Evolutionary conservation across 2,797 vertebrate genomes (phyloP).

Genomic region (Leptoclinus maculatus): DNA sequence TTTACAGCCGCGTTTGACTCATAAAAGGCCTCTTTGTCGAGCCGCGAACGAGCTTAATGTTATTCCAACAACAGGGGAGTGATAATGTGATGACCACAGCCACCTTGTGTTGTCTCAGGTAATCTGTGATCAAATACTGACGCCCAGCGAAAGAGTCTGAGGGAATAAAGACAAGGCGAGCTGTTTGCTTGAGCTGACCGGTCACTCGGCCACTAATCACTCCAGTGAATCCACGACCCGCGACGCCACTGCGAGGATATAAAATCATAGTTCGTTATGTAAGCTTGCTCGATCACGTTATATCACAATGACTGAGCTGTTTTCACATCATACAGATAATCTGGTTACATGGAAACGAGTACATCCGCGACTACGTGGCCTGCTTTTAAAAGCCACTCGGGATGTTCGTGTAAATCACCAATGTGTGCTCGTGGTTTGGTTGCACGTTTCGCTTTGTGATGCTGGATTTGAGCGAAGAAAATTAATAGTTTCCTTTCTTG

Average conservation of each 20-base stretch:
- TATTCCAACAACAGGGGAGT: slow-evolving; percentile 32
- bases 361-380: slow-evolving; percentile 27
- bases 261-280: background rate
- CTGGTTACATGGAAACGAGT: slow-evolving; percentile 8
- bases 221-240: background rate
- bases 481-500: background rate
- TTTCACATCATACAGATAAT: slow-evolving; percentile 35
- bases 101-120: slow-evolving; percentile 42
- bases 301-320: slow-evolving; percentile 34
- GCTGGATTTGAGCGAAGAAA: background rate
- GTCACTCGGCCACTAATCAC: background rate
- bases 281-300: slow-evolving; percentile 22
- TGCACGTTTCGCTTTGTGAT: background rate
- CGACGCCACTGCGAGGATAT: background rate
- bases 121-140: slow-evolving; percentile 48
- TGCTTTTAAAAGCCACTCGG: background rate
- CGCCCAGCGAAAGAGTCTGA: slow-evolving; percentile 23
- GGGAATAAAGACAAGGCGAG: slow-evolving; percentile 25
- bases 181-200: slow-evolving; percentile 26
- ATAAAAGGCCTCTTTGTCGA: slow-evolving; percentile 54
- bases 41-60: slow-evolving; percentile 36
- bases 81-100: slow-evolving; percentile 53
- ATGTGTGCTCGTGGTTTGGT: background rate
- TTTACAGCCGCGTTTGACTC: slow-evolving; percentile 42
- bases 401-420: background rate